Base-by-base conservation (phyloP, 2,888 invertebrate genomes). In the Erebia aethiops region DNA sequence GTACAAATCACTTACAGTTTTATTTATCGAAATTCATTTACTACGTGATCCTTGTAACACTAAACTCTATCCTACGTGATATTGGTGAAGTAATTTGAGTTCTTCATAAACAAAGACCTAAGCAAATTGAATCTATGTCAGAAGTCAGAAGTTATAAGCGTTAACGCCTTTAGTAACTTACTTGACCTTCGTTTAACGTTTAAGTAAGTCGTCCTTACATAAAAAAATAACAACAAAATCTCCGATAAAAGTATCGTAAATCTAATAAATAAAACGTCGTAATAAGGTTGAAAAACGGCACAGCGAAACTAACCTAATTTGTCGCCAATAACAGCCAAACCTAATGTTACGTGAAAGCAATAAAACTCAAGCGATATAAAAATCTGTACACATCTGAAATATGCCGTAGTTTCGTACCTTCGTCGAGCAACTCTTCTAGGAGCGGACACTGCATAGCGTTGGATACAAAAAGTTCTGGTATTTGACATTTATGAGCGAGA, bases 321-420 rank as follows among this genome's bases (percentile, higher is more conserved):
- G 72, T 77, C 73, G 70, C 74, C 76, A 69, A 75, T 78, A 78
- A 75, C 78, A 79, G 81, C 81, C 83, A 80, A 80, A 86, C 83
- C 84, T 85, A 85, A 86, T 85, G 83, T 85, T 82, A 85, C 82
- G 80, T 74, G 72, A 82, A 86, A 81, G 84, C 85, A 85, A 89
- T 90, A 88, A 90, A 90, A 88, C 84, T 84, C 80, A 69, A 69
- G 81, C 80, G 84, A 87, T 72, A 74, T 74, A 81, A 86, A 35
- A 86, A 85, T 82, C 84, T 81, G 82, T 85, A 84, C 84, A 87
- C 86, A 87, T 85, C 85, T 73, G 84, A 84, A 81, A 81, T 75
- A 79, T 77, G 75, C 75, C 69, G 73, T 26, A 67, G 74, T 75
- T 75, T 65, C 80, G 79, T 79, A 76, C 80, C 67, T 71, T 52